Evolutionary conservation across 2,888 invertebrate genomes (phyloP), one percentile per base, ranked within the genome.

Genomic region (Drosophila engyochracea): DNA sequence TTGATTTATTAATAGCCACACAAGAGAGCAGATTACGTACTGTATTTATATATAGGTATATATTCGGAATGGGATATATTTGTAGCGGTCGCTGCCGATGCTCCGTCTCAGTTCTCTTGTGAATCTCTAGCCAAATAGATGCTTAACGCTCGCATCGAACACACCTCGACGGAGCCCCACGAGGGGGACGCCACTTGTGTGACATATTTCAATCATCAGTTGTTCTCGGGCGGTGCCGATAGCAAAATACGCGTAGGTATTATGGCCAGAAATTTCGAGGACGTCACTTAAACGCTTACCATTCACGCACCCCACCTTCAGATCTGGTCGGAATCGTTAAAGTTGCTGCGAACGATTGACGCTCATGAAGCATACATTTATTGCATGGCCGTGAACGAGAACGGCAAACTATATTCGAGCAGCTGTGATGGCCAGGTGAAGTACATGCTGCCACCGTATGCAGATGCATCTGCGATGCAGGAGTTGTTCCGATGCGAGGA

Each of bases 141-240:
- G 88, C 66, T 59, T 58, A 83, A 74, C 72, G 85, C 85, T 4
- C 85, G 83, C 57, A 84, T 93, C 59, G 92, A 91, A 71, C 84
- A 85, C 81, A 80, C 81, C 28, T 91, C 93, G 1, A 30, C 71
- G 5, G 93, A 92, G 67, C 91, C 92, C 49, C 94, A 94, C 69
- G 92, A 92, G 73, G 93, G 93, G 31, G 94, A 94, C 83, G 92
- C 91, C 64, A 91, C 91, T 52, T 92, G 91, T 70, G 72, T 93
- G 67, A 78, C 82, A 41, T 93, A 88, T 75, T 85, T 80, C 52
- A 81, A 91, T 52, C 86, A 89, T 59, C 84, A 91, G 79, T 79
- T 93, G 60, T 93, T 92, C 77, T 92, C 92, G 54, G 93, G 93
- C 47, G 94, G 94, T 16, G 92, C 93, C n/a, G 94, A 94, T 88